These are phyloP conservation scores for Coccyzus lansbergi DNA, from an alignment of 2,797 vertebrate genomes.

Conservation along the genomic window DNA sequence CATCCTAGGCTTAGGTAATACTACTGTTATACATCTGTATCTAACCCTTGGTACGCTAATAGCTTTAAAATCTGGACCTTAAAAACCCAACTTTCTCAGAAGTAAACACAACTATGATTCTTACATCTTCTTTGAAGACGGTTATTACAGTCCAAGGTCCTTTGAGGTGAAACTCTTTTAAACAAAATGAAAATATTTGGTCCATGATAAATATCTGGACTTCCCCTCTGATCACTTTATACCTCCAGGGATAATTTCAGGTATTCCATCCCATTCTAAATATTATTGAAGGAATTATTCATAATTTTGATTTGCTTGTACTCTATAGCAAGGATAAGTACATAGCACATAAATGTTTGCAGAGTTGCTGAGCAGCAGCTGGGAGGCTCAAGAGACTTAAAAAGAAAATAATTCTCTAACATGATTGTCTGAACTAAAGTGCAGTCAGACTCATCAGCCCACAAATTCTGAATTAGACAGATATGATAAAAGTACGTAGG, in stretches of 20 bases:
- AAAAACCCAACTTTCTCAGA: neutral
- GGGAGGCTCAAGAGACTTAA: neutral
- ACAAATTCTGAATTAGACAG: neutral
- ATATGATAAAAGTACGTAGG: neutral
- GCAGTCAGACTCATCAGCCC: neutral
- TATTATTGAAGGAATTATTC: neutral
- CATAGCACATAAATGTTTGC: neutral
- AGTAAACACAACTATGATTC: neutral
- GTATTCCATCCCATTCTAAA: neutral
- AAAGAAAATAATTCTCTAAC: neutral
- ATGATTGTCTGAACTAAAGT: neutral
- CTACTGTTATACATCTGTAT: neutral
- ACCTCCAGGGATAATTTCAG: neutral
- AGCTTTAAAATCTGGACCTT: neutral
- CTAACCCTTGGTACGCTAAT: neutral
- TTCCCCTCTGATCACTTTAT: neutral
- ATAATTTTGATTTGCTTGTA: neutral
- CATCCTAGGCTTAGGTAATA: neutral
- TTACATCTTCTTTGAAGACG: neutral
- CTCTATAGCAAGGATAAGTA: neutral
- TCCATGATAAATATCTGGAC: conserved; percentile 12
- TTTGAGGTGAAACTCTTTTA: conserved; percentile 10
- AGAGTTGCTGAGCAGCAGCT: neutral
- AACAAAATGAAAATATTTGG: neutral
- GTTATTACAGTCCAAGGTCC: neutral